Base-by-base conservation (phyloP, 2,888 invertebrate species). In the Nomada ruficornis region DNA sequence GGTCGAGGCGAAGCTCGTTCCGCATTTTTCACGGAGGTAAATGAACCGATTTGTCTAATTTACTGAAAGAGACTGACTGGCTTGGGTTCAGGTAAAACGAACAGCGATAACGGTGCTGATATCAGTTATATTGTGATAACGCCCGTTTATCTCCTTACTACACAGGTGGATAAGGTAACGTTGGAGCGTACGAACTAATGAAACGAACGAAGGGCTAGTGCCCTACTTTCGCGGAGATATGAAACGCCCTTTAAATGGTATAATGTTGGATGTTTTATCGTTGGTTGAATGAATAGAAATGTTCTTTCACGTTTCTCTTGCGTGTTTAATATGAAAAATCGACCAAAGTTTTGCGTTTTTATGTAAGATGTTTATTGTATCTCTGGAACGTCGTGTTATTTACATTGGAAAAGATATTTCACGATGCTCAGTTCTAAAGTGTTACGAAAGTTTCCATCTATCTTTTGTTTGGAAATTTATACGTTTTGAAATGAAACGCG, bases 101-200 rank as follows among this genome's bases (percentile, higher is more conserved):
- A 70, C 69, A 57, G 59, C 79, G 91, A 91, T 91, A 91, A 89
- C 86, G 82, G 15, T 57, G 72, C 88, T 91, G 91, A 90, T 91
- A 91, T 90, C 88, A 84, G 85, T 86, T 89, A 86, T 89, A 84
- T 85, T 79, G 86, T 80, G 91, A 92, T 92, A 92, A 91, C 88
- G 80, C 64, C 36, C 80, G 80, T 88, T 91, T 91, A 91, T 91
- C 91, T 91, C 82, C 79, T 78, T 85, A 82, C 86, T 89, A 88
- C 88, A 89, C 88, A 89, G 82, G 82, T 87, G 83, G 80, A 80
- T 82, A 74, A 79, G 60, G 67, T 64, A 71, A 74, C 76, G 78
- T 80, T 80, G 77, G 77, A 85, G 77, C 69, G 77, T 82, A 59
- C 20, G 26, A 73, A 84, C 77, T 44, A 78, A 75, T 74, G 69